Evolutionary conservation across 2,797 vertebrate genomes (phyloP).

Genomic region (Chrosomus eos): DNA sequence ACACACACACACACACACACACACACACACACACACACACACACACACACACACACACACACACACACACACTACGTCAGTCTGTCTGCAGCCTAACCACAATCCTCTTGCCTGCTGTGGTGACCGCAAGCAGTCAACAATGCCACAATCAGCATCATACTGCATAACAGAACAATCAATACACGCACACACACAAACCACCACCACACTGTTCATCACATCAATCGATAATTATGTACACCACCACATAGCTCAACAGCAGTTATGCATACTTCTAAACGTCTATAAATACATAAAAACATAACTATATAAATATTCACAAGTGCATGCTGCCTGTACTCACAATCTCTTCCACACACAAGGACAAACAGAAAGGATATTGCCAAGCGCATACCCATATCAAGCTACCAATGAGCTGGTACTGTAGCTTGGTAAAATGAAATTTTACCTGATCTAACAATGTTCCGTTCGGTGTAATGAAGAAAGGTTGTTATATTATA

Average conservation of each 20-base stretch:
- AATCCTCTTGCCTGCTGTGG: slow-evolving; percentile 62
- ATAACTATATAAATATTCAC: slow-evolving; percentile 1
- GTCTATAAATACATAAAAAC: slow-evolving; percentile 3
- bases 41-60: not conserved
- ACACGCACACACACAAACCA: slow-evolving; percentile 47
- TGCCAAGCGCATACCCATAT: not conserved
- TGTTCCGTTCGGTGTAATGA: not conserved
- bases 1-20: not conserved
- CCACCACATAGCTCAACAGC: slow-evolving; percentile 46
- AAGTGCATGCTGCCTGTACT: slow-evolving; percentile 6
- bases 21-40: not conserved
- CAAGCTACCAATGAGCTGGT: not conserved
- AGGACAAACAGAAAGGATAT: slow-evolving; percentile 8
- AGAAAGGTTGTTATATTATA: not conserved
- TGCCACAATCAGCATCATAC: slow-evolving; percentile 52
- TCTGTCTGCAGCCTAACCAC: slow-evolving; percentile 58
- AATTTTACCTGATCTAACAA: not conserved
- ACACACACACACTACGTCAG: slow-evolving; percentile 30
- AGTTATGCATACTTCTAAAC: slow-evolving; percentile 18
- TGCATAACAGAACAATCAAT: slow-evolving; percentile 54
- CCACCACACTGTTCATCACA: slow-evolving; percentile 45
- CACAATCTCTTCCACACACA: not conserved
- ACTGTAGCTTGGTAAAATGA: not conserved
- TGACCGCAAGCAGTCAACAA: slow-evolving; percentile 60
- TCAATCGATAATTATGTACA: slow-evolving; percentile 52